Conservation (phyloP, 2,888 invertebrate species). For the Lepidocyrtoides sp. region DNA sequence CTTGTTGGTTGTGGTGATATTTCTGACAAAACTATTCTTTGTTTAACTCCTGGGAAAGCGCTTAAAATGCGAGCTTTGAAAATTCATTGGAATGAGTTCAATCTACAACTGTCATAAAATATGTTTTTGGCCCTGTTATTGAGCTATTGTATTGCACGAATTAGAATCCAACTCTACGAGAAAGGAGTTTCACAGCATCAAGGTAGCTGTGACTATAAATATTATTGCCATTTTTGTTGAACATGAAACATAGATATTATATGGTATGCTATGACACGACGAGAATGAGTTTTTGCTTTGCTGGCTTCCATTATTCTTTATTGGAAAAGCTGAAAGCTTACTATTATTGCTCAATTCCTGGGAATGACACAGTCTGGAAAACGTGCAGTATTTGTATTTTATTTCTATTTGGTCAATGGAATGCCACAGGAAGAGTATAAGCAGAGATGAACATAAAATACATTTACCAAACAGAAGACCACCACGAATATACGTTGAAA, state of each 20-base stretch:
- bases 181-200: not conserved
- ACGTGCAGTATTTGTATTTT: not conserved
- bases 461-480: too few relatives aligned
- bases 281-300: not conserved
- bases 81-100: too few relatives aligned
- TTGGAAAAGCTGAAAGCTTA: not conserved
- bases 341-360: conserved; percentile 11
- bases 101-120: too few relatives aligned
- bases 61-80: too few relatives aligned
- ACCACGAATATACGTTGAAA: too few relatives aligned
- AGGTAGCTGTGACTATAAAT: not conserved
- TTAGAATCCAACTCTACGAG: too few relatives aligned
- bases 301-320: not conserved
- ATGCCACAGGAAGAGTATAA: not conserved
- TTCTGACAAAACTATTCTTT: too few relatives aligned
- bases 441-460: not conserved
- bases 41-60: too few relatives aligned
- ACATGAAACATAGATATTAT: not conserved
- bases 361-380: not conserved
- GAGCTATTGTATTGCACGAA: too few relatives aligned
- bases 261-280: not conserved
- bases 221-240: not conserved
- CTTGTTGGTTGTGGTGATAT: too few relatives aligned
- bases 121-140: too few relatives aligned
- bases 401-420: not conserved